Conservation (phyloP, 2,888 invertebrate genomes). For the Agonum fuliginosum region DNA sequence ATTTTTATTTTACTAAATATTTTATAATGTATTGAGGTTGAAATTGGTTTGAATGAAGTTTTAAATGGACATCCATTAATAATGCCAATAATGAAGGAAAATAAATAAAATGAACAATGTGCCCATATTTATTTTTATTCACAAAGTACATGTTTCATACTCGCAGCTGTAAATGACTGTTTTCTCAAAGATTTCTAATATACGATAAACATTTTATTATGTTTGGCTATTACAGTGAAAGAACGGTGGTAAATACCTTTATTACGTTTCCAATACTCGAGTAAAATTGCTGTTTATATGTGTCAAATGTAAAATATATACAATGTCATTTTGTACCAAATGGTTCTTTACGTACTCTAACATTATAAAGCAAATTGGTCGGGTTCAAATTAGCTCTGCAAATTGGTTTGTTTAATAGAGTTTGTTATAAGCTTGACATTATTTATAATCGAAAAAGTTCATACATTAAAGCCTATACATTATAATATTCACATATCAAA, state of each 20-base stretch:
- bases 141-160: too few relatives aligned
- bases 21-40: too few relatives aligned
- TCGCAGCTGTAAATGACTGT: background rate
- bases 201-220: conserved; percentile 33
- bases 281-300: conserved; percentile 2
- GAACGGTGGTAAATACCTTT: background rate
- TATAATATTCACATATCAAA: background rate
- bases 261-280: background rate
- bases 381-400: background rate
- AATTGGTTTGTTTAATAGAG: background rate
- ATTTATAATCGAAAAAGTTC: too few relatives aligned
- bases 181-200: conserved; percentile 16
- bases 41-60: too few relatives aligned
- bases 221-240: conserved; percentile 10
- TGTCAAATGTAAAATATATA: conserved; percentile 8
- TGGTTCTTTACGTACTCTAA: background rate
- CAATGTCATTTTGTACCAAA: background rate
- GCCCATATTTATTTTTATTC: too few relatives aligned
- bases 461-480: too few relatives aligned
- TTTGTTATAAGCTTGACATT: too few relatives aligned
- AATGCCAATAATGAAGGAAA: too few relatives aligned
- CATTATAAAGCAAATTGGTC: background rate
- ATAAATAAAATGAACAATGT: too few relatives aligned
- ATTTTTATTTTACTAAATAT: too few relatives aligned
- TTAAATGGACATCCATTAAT: too few relatives aligned